These are phyloP conservation scores for Cotesia glomerata DNA, from an alignment of 1,140 invertebrate species.

Conservation along the genomic window DNA sequence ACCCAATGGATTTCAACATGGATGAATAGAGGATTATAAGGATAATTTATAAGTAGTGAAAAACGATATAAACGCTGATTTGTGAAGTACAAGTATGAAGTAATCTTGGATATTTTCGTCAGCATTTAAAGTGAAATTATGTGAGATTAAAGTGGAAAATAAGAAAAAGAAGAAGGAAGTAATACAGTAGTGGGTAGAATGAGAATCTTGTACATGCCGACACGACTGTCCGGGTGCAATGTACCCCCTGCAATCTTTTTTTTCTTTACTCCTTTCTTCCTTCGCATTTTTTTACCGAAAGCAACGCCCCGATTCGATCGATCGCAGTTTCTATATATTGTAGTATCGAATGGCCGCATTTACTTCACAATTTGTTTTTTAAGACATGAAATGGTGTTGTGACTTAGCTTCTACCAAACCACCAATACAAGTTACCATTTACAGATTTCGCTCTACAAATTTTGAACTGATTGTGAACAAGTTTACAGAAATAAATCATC, in stretches of 20 bases:
- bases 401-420: slow-evolving; percentile 1
- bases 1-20: no score
- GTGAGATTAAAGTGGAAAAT: neutral
- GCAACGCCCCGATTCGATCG: slow-evolving; percentile 53
- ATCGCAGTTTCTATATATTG: slow-evolving; percentile 40
- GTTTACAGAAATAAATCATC: slow-evolving; percentile 26
- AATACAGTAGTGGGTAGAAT: slow-evolving; percentile 1
- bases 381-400: slow-evolving; percentile 7
- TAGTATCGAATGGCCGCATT: slow-evolving; percentile 11
- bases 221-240: neutral
- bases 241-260: slow-evolving; percentile 24
- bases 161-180: neutral
- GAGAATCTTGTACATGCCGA: slow-evolving; percentile 13
- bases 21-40: no score
- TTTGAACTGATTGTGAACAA: slow-evolving; percentile 2
- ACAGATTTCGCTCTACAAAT: slow-evolving; percentile 13
- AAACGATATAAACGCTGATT: slow-evolving; percentile 10
- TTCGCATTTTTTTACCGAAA: slow-evolving; percentile 32
- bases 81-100: no score
- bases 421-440: neutral
- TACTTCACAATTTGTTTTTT: slow-evolving; percentile 27
- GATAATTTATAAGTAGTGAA: no score
- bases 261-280: slow-evolving; percentile 13
- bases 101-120: slow-evolving; percentile 17
- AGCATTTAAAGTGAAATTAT: slow-evolving; percentile 22